A percentile compares a stretch with the other conserved stretches of the same genome.
phyloP scores from a whole-genome alignment of 1,140 invertebrate genomes.

The Platyscapa corneri region DNA sequence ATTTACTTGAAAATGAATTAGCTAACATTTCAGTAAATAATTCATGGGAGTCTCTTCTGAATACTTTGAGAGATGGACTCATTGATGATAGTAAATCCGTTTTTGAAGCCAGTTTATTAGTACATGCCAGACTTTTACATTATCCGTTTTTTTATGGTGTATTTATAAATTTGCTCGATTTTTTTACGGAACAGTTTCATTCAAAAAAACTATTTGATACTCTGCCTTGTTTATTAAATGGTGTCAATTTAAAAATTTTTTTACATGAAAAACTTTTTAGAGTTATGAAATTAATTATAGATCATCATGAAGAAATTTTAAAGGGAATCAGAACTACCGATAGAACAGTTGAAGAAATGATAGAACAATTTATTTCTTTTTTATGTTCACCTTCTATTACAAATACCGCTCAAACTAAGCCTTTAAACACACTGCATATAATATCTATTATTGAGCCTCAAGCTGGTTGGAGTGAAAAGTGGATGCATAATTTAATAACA shows the following conservation, averaged over 20 bases:
- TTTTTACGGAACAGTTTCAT: constrained; percentile 63
- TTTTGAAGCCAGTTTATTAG: constrained; percentile 68
- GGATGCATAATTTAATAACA: constrained; percentile 65
- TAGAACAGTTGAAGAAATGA: constrained; percentile 65
- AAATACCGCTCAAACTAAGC: constrained; percentile 54
- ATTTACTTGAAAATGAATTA: constrained; percentile 65
- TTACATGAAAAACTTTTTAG: constrained; percentile 69
- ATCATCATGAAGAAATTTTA: constrained; percentile 67
- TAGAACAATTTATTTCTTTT: constrained; percentile 68
- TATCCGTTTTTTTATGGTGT: constrained; percentile 58
- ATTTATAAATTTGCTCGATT: constrained; percentile 62
- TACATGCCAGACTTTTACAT: constrained; percentile 65
- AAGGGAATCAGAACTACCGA: constrained; percentile 62
- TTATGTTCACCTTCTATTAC: constrained; percentile 55
- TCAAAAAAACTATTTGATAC: constrained; percentile 61
- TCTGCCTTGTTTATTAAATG: constrained; percentile 64
- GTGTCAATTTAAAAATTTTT: constrained; percentile 71
- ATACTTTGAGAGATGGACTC: constrained; percentile 62
- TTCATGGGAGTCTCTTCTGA: constrained; percentile 64
- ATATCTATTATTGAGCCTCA: constrained; percentile 68
- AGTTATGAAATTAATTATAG: constrained; percentile 64
- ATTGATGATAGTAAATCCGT: constrained; percentile 66
- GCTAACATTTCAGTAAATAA: constrained; percentile 57
- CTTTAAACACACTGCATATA: constrained; percentile 64
- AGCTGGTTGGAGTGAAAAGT: constrained; percentile 68